Conservation (phyloP, 2,888 invertebrate species). For the Polydrusus pterygomalis region DNA sequence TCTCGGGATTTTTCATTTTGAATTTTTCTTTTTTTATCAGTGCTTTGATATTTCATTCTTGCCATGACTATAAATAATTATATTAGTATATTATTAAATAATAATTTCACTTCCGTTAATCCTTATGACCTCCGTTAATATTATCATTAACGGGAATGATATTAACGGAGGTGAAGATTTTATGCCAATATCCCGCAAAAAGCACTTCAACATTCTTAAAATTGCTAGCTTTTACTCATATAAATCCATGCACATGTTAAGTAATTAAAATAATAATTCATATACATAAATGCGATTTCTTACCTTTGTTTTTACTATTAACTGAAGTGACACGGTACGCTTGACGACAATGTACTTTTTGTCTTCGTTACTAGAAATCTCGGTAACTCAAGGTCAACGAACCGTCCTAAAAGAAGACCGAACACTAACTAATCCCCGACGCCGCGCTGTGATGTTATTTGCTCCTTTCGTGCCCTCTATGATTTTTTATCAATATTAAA, state of each 20-base stretch:
- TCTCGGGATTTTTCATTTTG: conserved; percentile 22
- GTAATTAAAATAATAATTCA: neutral
- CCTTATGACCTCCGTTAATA: neutral
- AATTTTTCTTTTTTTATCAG: too few relatives aligned
- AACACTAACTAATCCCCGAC: neutral
- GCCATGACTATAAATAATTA: too few relatives aligned
- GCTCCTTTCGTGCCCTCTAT: neutral
- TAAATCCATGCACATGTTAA: neutral
- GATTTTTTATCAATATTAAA: neutral
- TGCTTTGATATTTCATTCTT: too few relatives aligned
- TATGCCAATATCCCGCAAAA: neutral
- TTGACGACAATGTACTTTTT: neutral
- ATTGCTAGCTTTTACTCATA: neutral
- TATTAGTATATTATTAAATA: too few relatives aligned
- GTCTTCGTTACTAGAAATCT: neutral
- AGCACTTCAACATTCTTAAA: neutral
- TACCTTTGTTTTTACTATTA: conserved; percentile 1
- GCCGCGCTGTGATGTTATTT: neutral
- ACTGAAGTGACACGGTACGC: neutral
- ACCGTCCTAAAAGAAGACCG: neutral
- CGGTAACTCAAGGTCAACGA: neutral
- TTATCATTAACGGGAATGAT: neutral
- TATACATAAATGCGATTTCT: neutral
- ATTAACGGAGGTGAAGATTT: too few relatives aligned
- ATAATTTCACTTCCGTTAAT: neutral